A percentile compares a stretch with the other conserved stretches of the same genome.
Conservation (phyloP, 2,888 invertebrate species). For the Idaea straminata region DNA sequence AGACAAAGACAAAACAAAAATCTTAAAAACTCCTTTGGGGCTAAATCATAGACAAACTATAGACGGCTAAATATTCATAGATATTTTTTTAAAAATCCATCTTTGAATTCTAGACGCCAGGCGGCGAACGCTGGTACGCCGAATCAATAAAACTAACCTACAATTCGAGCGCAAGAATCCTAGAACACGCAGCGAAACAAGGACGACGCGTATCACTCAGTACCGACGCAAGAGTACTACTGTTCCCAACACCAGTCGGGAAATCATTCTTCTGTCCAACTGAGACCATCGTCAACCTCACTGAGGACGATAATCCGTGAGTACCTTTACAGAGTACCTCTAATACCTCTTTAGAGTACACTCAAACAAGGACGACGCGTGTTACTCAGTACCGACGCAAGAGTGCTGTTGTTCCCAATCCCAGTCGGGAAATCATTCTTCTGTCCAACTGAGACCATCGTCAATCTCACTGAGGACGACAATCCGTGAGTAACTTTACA, state of each 20-base stretch:
- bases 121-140: slow-evolving; percentile 94
- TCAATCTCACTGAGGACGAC: slow-evolving; percentile 81
- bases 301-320: slow-evolving; percentile 74
- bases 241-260: slow-evolving; percentile 93
- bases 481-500: slow-evolving; percentile 48
- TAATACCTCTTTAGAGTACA: background rate
- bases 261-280: slow-evolving; percentile 89
- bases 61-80: background rate
- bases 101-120: slow-evolving; percentile 84
- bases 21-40: too few relatives aligned
- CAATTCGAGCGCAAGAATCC: slow-evolving; percentile 82
- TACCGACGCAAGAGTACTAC: slow-evolving; percentile 80
- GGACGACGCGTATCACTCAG: slow-evolving; percentile 74
- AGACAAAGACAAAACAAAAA: too few relatives aligned
- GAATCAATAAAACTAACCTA: slow-evolving; percentile 87
- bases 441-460: slow-evolving; percentile 85
- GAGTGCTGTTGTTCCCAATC: slow-evolving; percentile 88
- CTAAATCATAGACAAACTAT: too few relatives aligned
- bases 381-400: slow-evolving; percentile 33
- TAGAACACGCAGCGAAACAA: slow-evolving; percentile 81
- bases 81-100: background rate
- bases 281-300: slow-evolving; percentile 84
- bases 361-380: background rate
- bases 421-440: slow-evolving; percentile 62
- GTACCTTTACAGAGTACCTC: slow-evolving; percentile 16